phyloP scores from a whole-genome alignment of 2,113 vertebrate species.

The Lamprologus lemairii region DNA sequence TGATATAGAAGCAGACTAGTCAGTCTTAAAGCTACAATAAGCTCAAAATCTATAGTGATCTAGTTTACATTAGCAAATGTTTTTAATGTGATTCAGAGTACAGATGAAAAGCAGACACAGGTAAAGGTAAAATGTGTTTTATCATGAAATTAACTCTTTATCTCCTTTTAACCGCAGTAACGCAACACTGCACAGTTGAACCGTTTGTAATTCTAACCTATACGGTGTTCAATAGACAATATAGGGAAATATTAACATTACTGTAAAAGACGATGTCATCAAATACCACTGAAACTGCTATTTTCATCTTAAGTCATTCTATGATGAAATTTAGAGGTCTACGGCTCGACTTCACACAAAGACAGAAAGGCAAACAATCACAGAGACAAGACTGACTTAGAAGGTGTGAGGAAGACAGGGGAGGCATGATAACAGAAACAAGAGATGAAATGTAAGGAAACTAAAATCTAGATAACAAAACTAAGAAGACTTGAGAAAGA shows the following conservation, averaged over 20 bases:
- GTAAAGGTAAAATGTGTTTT: not conserved
- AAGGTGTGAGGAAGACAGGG: not conserved
- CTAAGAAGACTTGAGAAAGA: not conserved
- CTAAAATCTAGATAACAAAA: not conserved
- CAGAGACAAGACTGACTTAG: not conserved
- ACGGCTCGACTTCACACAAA: not conserved
- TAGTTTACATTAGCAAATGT: not conserved
- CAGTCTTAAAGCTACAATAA: not conserved
- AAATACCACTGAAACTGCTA: not conserved
- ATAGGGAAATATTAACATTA: not conserved
- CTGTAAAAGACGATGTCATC: rapidly evolving
- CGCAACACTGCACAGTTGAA: not conserved
- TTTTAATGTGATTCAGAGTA: not conserved
- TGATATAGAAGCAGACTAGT: not conserved
- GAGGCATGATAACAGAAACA: not conserved
- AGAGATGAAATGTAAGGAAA: not conserved
- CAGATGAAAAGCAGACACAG: not conserved
- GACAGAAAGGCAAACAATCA: not conserved
- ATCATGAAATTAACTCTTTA: not conserved
- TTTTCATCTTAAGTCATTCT: not conserved
- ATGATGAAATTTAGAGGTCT: not conserved
- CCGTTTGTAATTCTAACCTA: not conserved
- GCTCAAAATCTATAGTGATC: not conserved
- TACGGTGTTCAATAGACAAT: rapidly evolving
- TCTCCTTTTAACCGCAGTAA: not conserved